Conservation (phyloP, 2,797 vertebrate species). For the Enteromius viviparus region DNA sequence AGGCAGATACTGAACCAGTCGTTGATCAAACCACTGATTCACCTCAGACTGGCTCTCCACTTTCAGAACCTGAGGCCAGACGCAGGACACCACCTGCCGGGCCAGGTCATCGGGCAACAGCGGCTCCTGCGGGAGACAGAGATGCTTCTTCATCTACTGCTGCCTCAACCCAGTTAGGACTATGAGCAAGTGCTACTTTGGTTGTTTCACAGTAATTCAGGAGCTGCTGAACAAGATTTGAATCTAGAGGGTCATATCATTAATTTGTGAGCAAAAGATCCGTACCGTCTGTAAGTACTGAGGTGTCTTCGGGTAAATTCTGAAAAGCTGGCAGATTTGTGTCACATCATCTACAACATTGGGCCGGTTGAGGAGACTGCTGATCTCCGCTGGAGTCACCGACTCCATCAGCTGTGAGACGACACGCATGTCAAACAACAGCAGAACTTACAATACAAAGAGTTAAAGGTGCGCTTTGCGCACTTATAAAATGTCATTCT, state of each 20-base stretch:
- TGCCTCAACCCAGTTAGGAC: background rate
- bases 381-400: slow-evolving; percentile 67
- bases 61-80: slow-evolving; percentile 72
- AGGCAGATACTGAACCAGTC: slow-evolving; percentile 65
- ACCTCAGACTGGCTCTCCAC: slow-evolving; percentile 63
- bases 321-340: slow-evolving; percentile 72
- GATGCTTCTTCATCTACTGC: background rate
- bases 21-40: slow-evolving; percentile 69
- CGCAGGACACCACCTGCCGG: slow-evolving; percentile 67
- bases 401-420: slow-evolving; percentile 74
- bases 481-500: background rate
- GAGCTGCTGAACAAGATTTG: background rate
- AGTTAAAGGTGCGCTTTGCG: background rate
- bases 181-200: background rate
- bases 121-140: slow-evolving; percentile 62
- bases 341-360: slow-evolving; percentile 54
- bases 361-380: slow-evolving; percentile 63
- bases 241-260: background rate
- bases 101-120: slow-evolving; percentile 63
- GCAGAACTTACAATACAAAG: background rate
- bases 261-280: background rate
- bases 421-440: background rate
- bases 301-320: slow-evolving; percentile 59
- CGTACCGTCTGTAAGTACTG: slow-evolving; percentile 71
- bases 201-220: background rate